Evolutionary conservation across 2,888 invertebrate genomes (phyloP).

Genomic region (Mesodorylaimus sp.): DNA sequence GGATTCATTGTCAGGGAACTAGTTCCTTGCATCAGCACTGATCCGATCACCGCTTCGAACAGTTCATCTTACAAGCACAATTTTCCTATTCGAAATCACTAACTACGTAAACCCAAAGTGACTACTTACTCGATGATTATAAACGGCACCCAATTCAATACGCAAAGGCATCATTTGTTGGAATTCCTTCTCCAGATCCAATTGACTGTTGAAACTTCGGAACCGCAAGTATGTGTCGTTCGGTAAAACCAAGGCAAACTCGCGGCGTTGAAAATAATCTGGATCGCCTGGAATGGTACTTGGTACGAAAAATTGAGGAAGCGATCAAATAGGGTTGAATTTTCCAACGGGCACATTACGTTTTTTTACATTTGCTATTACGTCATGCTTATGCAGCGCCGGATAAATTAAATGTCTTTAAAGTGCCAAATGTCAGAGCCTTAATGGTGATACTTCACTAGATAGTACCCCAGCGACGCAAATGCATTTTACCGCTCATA

Average conservation of each 20-base stretch:
- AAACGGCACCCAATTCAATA: slow-evolving; percentile 89
- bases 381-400: too few relatives aligned
- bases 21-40: too few relatives aligned
- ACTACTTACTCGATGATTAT: slow-evolving; percentile 34
- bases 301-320: background rate
- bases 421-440: too few relatives aligned
- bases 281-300: slow-evolving; percentile 30
- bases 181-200: slow-evolving; percentile 61
- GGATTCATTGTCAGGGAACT: too few relatives aligned
- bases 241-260: slow-evolving; percentile 79
- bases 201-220: slow-evolving; percentile 57
- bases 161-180: slow-evolving; percentile 64
- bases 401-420: too few relatives aligned
- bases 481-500: too few relatives aligned
- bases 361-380: background rate
- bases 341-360: background rate
- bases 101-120: background rate
- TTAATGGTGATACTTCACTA: too few relatives aligned
- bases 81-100: too few relatives aligned
- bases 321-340: background rate
- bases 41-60: too few relatives aligned
- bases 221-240: slow-evolving; percentile 84
- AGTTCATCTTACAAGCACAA: too few relatives aligned
- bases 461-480: too few relatives aligned
- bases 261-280: slow-evolving; percentile 43